These are phyloP conservation scores for Pseudochirops cupreus DNA, from an alignment of 2,797 vertebrate genomes.

Conservation along the genomic window DNA sequence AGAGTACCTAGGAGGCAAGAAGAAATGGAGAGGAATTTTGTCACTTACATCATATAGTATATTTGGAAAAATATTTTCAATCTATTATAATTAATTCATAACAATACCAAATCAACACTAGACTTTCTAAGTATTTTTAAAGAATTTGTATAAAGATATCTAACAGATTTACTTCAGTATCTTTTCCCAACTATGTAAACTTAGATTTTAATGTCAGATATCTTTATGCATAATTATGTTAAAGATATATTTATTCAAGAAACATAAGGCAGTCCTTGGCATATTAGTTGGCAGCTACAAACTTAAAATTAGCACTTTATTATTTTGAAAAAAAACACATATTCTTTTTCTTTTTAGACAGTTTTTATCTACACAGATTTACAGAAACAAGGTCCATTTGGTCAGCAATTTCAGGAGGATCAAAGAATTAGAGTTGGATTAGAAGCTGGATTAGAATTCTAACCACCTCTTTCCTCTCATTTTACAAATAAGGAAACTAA, in stretches of 20 bases:
- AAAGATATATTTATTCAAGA: constrained; percentile 50
- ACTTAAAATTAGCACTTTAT: constrained; percentile 61
- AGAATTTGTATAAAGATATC: constrained; percentile 35
- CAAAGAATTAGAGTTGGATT: neutral
- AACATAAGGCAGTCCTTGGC: constrained; percentile 57
- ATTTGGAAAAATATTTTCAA: neutral
- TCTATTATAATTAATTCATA: neutral
- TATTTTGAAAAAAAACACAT: constrained; percentile 22
- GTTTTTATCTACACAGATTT: constrained; percentile 1
- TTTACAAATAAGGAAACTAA: neutral
- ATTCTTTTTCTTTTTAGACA: neutral
- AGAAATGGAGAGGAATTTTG: neutral
- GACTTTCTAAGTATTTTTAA: neutral
- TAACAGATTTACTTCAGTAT: constrained; percentile 67
- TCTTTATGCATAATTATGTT: constrained; percentile 9
- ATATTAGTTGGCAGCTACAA: constrained; percentile 60
- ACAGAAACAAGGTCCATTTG: neutral
- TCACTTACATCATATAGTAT: neutral
- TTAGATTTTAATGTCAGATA: constrained; percentile 12
- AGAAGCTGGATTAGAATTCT: neutral
- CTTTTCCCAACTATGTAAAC: constrained; percentile 5
- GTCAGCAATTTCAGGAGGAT: neutral
- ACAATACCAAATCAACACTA: neutral
- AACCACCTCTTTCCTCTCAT: neutral
- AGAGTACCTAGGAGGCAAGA: neutral